Base-by-base conservation (phyloP, 2,113 vertebrate species). In the Pedionomus torquatus region DNA sequence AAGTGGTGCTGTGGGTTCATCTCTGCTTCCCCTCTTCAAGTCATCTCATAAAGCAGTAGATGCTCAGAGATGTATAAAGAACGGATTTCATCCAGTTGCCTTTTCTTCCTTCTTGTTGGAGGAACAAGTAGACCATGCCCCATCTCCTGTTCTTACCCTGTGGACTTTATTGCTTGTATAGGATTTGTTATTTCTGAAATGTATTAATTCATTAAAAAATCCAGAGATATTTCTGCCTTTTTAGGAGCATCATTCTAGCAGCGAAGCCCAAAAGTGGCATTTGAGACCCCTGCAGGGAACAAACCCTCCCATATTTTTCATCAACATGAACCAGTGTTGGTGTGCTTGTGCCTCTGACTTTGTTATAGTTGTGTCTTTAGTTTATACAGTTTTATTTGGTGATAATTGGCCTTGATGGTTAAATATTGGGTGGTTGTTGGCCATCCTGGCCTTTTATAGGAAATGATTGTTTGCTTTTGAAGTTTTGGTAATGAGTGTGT, bases 301-400 rank as follows among this genome's bases (percentile, higher is more conserved):
- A 84, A 41, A 58, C 17, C 31, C 17, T 1, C 0, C 74, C 39
- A 13, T 5, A 10, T 70, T 55, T 72, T 83, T 64, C 33, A 35
- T 74, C 54, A 72, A 6, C 44, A 21, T n/a, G 24, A 77, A 58
- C 31, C 46, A 11, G 0, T 26, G 11, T 52, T 71, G 46, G 46
- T 35, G 55, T 87, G 70, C 72, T 65, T 68, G 17, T 75, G 43
- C n/a, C 24, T 85, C 83, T 44, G 16, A 63, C 58, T 61, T 54
- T 63, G 7, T 72, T 77, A 17, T 0, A 82, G 61, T 84, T 75
- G 49, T 79, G 39, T 74, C 33, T 26, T 90, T 54, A 39, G 17
- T 54, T 57, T 43, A 44, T 57, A 18, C 21, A 14, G 64, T 74
- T 96, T 90, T 95, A 95, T 95, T 96, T 93, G 86, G 90, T 94